Base-by-base conservation (phyloP, 1,140 invertebrate species). In the Zaprionus ornatus region DNA sequence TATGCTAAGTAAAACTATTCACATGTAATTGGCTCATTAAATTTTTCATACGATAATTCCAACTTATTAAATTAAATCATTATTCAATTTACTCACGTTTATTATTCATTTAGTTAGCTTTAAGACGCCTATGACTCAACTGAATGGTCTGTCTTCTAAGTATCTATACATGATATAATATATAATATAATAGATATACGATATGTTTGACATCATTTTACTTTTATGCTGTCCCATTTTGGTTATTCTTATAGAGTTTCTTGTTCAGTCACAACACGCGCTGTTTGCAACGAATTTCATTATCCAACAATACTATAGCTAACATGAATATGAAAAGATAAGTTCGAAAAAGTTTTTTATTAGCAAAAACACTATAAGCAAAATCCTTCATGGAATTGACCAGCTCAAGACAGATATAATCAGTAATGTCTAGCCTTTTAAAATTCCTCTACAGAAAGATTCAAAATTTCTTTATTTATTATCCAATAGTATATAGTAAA, bases 311-410 rank as follows among this genome's bases (percentile, higher is more conserved):
- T 37, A 19, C 29, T 29, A 10, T 37, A 27, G 45, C 19, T 29
- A 61, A 35, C 32, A 29, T 29, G 15, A 17, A 62, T 62, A 40
- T 54, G 57, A 62, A 42, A 54, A 57, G 54, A 52, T 50, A 4
- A 57, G n/a, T n/a, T 45, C n/a, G 2, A 19, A 45, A 45, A 10
- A 7, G n/a, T 17, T 45, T 17, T 10, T 17, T n/a, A 42, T 42
- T 42, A 6, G n/a, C 37, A 5, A 40, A 42, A 17, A 42, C 27
- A 10, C 27, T 29, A 42, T 3, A 42, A 17, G 7, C 40, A 45
- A 40, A 15, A 40, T 40, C 2, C 7, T 40, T 40, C n/a, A n/a
- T n/a, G n/a, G n/a, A n/a, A n/a, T 40, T 40, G 15, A 45, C n/a
- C n/a, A 45, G 40, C n/a, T 45, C n/a, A 45, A 45, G 40, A 7